These are phyloP conservation scores for Ormyrus nitidulus DNA, from an alignment of 2,888 invertebrate species.

Conservation along the genomic window DNA sequence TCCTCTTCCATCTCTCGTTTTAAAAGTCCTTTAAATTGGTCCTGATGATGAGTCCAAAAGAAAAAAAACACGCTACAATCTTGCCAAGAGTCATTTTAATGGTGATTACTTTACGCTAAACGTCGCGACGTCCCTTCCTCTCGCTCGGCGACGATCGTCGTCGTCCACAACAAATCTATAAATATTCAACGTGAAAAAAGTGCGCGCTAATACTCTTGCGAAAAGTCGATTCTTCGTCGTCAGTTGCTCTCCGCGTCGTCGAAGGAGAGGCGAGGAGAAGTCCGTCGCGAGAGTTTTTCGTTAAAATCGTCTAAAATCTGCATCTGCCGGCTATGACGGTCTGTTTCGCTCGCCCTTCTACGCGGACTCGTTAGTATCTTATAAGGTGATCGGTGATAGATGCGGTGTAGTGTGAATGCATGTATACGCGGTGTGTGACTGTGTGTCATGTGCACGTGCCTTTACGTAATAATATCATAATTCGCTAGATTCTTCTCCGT, in stretches of 20 bases:
- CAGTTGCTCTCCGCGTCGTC: background rate
- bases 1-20: background rate
- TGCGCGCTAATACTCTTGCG: conserved; percentile 7
- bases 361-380: conserved; percentile 16
- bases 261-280: background rate
- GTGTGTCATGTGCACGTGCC: conserved; percentile 45
- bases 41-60: conserved; percentile 32
- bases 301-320: conserved; percentile 34
- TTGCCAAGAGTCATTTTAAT: conserved; percentile 44
- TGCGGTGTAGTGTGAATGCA: conserved; percentile 1
- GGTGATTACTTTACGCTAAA: background rate
- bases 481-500: conserved; percentile 18
- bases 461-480: conserved; percentile 42
- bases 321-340: conserved; percentile 25
- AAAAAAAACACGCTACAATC: conserved; percentile 27
- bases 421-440: conserved; percentile 37
- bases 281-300: background rate
- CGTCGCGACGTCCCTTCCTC: background rate
- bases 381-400: conserved; percentile 16
- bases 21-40: conserved; percentile 39
- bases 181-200: conserved; percentile 54
- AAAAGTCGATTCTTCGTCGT: conserved; percentile 23
- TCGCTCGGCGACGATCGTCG: conserved; percentile 8
- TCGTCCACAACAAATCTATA: conserved; percentile 41
- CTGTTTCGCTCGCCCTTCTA: conserved; percentile 5